Evolutionary conservation across 2,113 vertebrate genomes (phyloP).

Genomic region (Plestiodon gilberti): DNA sequence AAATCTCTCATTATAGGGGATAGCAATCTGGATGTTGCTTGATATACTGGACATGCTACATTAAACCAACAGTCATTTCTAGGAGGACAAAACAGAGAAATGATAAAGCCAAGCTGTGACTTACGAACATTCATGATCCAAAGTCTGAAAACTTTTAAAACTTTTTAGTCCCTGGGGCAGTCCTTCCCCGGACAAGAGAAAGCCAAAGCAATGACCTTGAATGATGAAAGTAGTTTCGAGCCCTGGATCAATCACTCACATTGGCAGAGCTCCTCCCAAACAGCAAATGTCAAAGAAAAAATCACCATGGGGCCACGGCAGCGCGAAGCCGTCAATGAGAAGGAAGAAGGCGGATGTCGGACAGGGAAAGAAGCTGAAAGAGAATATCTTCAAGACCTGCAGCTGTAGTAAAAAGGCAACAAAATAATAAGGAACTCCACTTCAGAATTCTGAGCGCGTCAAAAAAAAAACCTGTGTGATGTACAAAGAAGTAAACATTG

Average conservation of each 20-base stretch:
- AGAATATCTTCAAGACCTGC: slow-evolving; percentile 59
- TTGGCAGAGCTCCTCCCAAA: slow-evolving; percentile 62
- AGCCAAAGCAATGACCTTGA: slow-evolving; percentile 68
- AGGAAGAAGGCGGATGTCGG: slow-evolving; percentile 7
- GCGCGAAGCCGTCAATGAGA: slow-evolving; percentile 56
- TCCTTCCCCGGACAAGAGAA: slow-evolving; percentile 57
- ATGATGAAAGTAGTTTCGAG: slow-evolving; percentile 64
- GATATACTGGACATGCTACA: not conserved
- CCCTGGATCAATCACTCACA: slow-evolving; percentile 66
- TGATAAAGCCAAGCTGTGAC: slow-evolving; percentile 56
- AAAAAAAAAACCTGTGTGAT: slow-evolving; percentile 21
- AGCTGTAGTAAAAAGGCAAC: slow-evolving; percentile 35
- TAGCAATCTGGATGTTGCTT: not conserved
- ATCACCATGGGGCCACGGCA: slow-evolving; percentile 59
- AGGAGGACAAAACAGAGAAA: not conserved
- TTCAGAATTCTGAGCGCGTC: slow-evolving; percentile 44
- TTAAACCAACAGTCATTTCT: not conserved
- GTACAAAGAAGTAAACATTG: slow-evolving; percentile 22
- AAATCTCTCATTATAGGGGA: not conserved
- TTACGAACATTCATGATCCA: slow-evolving; percentile 68
- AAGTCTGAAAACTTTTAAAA: slow-evolving; percentile 63
- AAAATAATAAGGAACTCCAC: slow-evolving; percentile 33
- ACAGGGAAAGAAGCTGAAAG: slow-evolving; percentile 56
- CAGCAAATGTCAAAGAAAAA: slow-evolving; percentile 66
- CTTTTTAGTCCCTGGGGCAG: slow-evolving; percentile 58